Conservation (phyloP, 2,797 vertebrate species). For the Sebastiscus albofasciatus region DNA sequence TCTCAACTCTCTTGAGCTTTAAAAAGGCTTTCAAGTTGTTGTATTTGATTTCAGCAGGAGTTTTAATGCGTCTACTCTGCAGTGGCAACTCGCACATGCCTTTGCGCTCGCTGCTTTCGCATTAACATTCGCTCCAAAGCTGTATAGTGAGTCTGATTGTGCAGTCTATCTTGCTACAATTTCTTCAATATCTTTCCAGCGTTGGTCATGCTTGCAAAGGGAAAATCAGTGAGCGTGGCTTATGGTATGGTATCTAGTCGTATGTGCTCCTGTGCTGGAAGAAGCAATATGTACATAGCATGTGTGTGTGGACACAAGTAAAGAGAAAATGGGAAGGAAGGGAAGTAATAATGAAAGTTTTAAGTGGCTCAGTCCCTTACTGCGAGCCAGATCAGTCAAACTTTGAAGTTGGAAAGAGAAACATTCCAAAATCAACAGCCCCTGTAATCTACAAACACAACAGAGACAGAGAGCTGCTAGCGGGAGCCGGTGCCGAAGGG, state of each 20-base stretch:
- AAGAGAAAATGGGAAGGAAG: not conserved
- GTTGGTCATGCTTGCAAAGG: conserved; percentile 19
- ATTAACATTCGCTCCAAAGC: conserved; percentile 46
- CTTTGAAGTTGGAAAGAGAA: conserved; percentile 74
- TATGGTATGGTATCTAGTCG: not conserved
- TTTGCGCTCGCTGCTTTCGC: conserved; percentile 31
- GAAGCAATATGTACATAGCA: not conserved
- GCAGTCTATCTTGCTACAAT: conserved; percentile 34
- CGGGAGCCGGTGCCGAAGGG: conserved; percentile 58
- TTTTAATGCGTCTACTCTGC: conserved; percentile 63
- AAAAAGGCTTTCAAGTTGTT: conserved; percentile 71
- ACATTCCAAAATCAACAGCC: conserved; percentile 74
- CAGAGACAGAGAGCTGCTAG: conserved; percentile 57
- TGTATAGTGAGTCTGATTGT: conserved; percentile 51
- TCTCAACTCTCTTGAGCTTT: conserved; percentile 54
- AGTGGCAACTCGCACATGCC: conserved; percentile 47
- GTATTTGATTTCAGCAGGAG: conserved; percentile 61
- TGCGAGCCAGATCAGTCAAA: conserved; percentile 69
- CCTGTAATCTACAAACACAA: conserved; percentile 79
- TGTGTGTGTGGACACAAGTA: conserved; percentile 5
- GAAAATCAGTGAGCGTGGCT: conserved; percentile 7
- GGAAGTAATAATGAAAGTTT: conserved; percentile 64
- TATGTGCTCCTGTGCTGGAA: not conserved
- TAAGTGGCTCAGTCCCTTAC: conserved; percentile 58
- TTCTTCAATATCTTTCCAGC: conserved; percentile 20